Base-by-base conservation (phyloP, 1,140 invertebrate species). In the Anadara kagoshimensis region DNA sequence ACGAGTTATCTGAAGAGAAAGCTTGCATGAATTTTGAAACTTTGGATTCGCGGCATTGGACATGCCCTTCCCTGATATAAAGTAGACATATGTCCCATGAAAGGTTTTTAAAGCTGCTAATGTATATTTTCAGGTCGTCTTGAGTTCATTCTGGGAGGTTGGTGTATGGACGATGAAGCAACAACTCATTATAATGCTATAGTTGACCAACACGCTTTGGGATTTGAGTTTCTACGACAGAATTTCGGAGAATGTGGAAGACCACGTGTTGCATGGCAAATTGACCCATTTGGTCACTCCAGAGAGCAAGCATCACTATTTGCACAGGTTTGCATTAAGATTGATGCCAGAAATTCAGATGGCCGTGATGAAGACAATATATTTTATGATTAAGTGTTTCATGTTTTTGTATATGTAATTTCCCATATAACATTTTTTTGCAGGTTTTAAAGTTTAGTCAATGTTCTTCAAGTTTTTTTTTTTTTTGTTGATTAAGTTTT, bases 161-260 rank as follows among this genome's bases (percentile, higher is more conserved):
- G 95, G 95, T 94, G 93, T 69, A 97, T 97, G 95, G 97, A 98
- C 88, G 97, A 99, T 85, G 97, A 99, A 85, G 97, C 96, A 0
- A 91, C 93, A 0, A 93, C 95, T 0, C 95, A 99, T 86, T 99
- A 99, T 87, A 94, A 95, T 75, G 95, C 95, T 56, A 94, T 96
- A 14, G 94, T 99, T 41, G 97, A 99, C 89, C 97, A 99, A 88
- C 97, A 97, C 84, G 91, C 91, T 18, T 78, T 92, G 0, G 92
- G 92, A 26, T 85, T 92, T 64, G 83, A 90, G 73, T 92, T 93
- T 61, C 85, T 98, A 0, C 93, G 95, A 73, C 93, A 96, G 18
- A 94, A 93, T 0, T 96, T 98, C 85, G 96, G 96, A 0, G 88
- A 92, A 16, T 97, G 96, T 85, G 95, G 92, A 0, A 88, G 93